phyloP scores from a whole-genome alignment of 2,113 vertebrate species.

The Hiodon tergisus region DNA sequence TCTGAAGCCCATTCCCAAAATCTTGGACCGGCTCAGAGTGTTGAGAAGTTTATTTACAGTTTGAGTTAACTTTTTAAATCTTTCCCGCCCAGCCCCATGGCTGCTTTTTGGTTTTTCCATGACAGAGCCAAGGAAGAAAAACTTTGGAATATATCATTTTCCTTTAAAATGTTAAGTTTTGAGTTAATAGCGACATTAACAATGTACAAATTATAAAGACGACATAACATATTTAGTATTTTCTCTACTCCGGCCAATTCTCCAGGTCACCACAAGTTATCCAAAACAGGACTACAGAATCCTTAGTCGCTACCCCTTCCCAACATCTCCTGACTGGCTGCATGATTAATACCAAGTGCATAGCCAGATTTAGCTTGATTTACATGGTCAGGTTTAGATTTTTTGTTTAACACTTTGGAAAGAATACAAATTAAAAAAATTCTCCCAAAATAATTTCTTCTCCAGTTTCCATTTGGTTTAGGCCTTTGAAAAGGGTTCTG shows the following conservation, averaged over 20 bases:
- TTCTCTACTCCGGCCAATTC: slow-evolving; percentile 18
- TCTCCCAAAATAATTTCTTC: background rate
- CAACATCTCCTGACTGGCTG: slow-evolving; percentile 37
- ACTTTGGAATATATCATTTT: slow-evolving; percentile 73
- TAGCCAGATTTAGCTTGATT: slow-evolving; percentile 33
- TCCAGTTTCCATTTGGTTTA: background rate
- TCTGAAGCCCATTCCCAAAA: slow-evolving; percentile 63
- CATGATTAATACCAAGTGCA: slow-evolving; percentile 47
- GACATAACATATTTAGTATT: background rate
- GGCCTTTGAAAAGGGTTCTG: background rate
- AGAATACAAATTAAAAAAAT: background rate
- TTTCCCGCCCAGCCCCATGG: slow-evolving; percentile 55
- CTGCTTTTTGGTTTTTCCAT: slow-evolving; percentile 70
- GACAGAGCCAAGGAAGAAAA: slow-evolving; percentile 65
- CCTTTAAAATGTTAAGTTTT: slow-evolving; percentile 65
- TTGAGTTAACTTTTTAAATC: slow-evolving; percentile 62
- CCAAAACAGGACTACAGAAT: slow-evolving; percentile 35
- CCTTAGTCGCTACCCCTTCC: slow-evolving; percentile 31
- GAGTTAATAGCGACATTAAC: slow-evolving; percentile 45
- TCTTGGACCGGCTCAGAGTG: slow-evolving; percentile 62
- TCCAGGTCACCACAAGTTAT: background rate
- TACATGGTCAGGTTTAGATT: background rate
- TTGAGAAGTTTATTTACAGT: slow-evolving; percentile 59
- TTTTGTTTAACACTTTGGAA: background rate
- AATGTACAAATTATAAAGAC: slow-evolving; percentile 56